These are phyloP conservation scores for Pogonomyrmex barbatus DNA, from an alignment of 1,140 invertebrate genomes.

Conservation along the genomic window DNA sequence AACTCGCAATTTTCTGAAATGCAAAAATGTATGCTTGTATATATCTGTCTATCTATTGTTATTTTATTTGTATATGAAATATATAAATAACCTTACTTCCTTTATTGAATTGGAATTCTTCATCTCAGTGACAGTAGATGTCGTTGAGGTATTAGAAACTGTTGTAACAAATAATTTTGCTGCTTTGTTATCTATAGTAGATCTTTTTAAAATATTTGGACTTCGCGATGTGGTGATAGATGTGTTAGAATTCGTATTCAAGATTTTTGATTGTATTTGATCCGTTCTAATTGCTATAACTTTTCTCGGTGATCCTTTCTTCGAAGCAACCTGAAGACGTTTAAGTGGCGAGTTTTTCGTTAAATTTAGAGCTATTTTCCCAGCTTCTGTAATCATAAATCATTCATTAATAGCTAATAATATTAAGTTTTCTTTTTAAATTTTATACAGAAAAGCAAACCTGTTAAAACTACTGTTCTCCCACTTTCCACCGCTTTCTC, in stretches of 20 bases:
- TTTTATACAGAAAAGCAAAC: slow-evolving; percentile 80
- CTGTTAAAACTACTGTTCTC: slow-evolving; percentile 91
- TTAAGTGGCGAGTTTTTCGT: slow-evolving; percentile 84
- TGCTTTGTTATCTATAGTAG: slow-evolving; percentile 83
- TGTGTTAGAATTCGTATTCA: slow-evolving; percentile 75
- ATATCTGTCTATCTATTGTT: not conserved
- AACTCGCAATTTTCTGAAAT: slow-evolving; percentile 67
- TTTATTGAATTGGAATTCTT: slow-evolving; percentile 69
- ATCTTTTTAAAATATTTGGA: slow-evolving; percentile 84
- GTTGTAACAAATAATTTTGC: slow-evolving; percentile 81
- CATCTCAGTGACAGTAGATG: slow-evolving; percentile 69
- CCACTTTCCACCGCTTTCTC: slow-evolving; percentile 93
- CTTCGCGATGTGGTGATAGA: slow-evolving; percentile 75
- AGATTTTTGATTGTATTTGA: slow-evolving; percentile 75
- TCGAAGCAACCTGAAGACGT: slow-evolving; percentile 78
- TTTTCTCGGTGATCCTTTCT: slow-evolving; percentile 79
- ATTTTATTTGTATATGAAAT: slow-evolving; percentile 3
- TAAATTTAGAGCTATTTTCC: slow-evolving; percentile 91
- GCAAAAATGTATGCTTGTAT: slow-evolving; percentile 16
- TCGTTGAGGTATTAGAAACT: slow-evolving; percentile 73
- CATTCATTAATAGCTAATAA: not conserved
- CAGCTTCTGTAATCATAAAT: slow-evolving; percentile 87
- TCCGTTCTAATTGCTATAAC: slow-evolving; percentile 84
- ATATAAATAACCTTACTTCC: slow-evolving; percentile 53
- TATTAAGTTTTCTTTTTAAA: not conserved